A percentile compares a stretch with the other conserved stretches of the same genome.
Evolutionary conservation across 1,140 invertebrate genomes (phyloP).

Genomic region (Drosophila leontia): DNA sequence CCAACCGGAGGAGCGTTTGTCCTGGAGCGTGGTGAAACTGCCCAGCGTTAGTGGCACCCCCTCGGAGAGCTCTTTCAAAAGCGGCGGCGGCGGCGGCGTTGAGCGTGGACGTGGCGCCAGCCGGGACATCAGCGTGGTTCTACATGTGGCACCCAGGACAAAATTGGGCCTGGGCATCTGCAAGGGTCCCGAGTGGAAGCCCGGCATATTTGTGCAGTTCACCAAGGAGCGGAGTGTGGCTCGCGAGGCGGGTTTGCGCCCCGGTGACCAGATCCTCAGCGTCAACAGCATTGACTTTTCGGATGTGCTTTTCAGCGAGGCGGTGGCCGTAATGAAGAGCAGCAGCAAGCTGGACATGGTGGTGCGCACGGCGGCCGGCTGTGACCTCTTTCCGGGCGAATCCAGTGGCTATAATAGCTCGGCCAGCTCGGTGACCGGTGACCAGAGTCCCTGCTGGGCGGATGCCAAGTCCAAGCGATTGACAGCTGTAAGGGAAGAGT

Average conservation of each 20-base stretch:
- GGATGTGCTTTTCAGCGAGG: conserved; percentile 92
- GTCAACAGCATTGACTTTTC: conserved; percentile 94
- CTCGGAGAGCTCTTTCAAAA: conserved; percentile 77
- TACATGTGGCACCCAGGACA: conserved; percentile 88
- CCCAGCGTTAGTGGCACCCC: conserved; percentile 74
- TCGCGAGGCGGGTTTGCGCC: conserved; percentile 92
- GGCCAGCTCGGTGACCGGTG: conserved; percentile 90
- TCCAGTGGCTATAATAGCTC: conserved; percentile 93
- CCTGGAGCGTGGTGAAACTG: conserved; percentile 78
- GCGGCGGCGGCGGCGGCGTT: conserved; percentile 17
- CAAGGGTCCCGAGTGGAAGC: conserved; percentile 93
- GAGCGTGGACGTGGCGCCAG: conserved; percentile 44
- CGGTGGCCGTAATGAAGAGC: conserved; percentile 91
- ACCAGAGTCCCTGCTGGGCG: conserved; percentile 88
- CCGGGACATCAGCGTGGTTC: conserved; percentile 87
- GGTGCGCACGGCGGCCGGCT: conserved; percentile 90
- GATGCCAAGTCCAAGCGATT: conserved; percentile 87
- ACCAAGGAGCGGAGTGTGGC: conserved; percentile 96
- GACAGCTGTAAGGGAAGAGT: conserved; percentile 88
- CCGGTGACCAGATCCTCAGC: conserved; percentile 96
- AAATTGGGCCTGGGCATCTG: conserved; percentile 91
- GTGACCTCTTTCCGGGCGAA: conserved; percentile 91
- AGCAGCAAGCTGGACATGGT: conserved; percentile 90
- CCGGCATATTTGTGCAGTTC: conserved; percentile 95
- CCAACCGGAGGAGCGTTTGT: conserved; percentile 70